A percentile compares a stretch with the other conserved stretches of the same genome.
These are phyloP conservation scores for Pentalonia nigronervosa DNA, from an alignment of 1,140 invertebrate genomes.

Conservation along the genomic window DNA sequence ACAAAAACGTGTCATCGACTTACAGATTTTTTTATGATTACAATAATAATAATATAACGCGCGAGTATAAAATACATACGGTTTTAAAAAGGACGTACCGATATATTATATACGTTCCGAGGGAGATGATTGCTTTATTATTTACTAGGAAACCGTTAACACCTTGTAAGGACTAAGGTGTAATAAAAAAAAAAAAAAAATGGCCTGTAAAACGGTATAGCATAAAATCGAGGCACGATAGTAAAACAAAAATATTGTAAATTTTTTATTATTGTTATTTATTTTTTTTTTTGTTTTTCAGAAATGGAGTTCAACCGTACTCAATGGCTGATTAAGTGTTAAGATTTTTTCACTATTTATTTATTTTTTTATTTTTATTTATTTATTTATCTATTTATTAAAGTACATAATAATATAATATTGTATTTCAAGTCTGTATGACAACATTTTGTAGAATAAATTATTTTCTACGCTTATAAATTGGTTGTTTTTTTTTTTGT, in stretches of 20 bases:
- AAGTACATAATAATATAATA: background rate
- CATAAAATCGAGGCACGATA: background rate
- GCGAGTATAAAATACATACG: background rate
- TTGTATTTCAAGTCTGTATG: background rate
- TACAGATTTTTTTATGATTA: background rate
- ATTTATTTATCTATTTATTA: constrained; percentile 51
- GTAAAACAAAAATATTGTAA: background rate
- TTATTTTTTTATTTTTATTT: background rate
- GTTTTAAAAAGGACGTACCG: background rate
- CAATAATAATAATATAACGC: background rate
- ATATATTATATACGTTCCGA: background rate
- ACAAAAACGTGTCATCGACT: background rate
- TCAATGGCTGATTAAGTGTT: constrained; percentile 54
- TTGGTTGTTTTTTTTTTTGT: background rate
- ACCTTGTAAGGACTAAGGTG: background rate
- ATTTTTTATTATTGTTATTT: background rate
- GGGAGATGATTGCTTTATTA: constrained; percentile 21
- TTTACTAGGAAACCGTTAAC: background rate
- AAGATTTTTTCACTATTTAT: constrained; percentile 50
- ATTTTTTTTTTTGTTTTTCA: constrained; percentile 35
- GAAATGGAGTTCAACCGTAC: constrained; percentile 50
- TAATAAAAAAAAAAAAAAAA: constrained; percentile 36
- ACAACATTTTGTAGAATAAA: background rate
- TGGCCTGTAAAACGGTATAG: background rate
- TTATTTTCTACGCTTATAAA: background rate